A percentile compares a stretch with the other conserved stretches of the same genome.
phyloP scores from a whole-genome alignment of 35 echinoderm and acorn worm genomes.

The Hemicentrotus pulcherrimus region DNA sequence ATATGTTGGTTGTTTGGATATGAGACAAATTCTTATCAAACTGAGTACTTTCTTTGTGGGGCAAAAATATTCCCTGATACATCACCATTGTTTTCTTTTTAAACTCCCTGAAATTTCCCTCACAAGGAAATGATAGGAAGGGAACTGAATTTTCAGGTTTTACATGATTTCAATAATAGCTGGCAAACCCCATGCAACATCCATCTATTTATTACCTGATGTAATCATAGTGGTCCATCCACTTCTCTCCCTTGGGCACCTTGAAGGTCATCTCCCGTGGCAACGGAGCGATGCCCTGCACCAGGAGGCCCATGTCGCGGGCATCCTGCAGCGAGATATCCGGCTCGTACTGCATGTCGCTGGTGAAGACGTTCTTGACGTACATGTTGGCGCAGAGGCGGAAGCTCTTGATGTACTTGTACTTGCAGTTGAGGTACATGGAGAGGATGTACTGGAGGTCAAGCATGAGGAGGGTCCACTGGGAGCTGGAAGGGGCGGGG shows the following conservation, averaged over 20 bases:
- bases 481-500: conserved; percentile 69
- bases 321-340: conserved; percentile 89
- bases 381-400: conserved; percentile 89
- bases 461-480: conserved; percentile 88
- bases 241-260: conserved; percentile 76
- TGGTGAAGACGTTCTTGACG: conserved; percentile 96
- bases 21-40: too few species aligned
- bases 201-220: conserved; percentile 65
- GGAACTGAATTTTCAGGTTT: too few species aligned
- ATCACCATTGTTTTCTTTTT: too few species aligned
- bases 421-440: conserved; percentile 96
- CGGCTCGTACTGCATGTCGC: conserved; percentile 92
- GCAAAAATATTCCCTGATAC: too few species aligned
- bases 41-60: too few species aligned
- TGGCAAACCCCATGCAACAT: too few species aligned
- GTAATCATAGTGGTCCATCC: conserved; percentile 83
- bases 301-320: conserved; percentile 75
- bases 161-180: too few species aligned
- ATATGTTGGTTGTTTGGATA: too few species aligned
- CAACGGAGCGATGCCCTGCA: conserved; percentile 80
- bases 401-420: conserved; percentile 81
- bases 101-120: too few species aligned
- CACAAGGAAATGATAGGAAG: too few species aligned
- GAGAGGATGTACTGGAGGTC: conserved; percentile 99
- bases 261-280: conserved; percentile 95